Evolutionary conservation across 92 coral and sea anemone genomes (phyloP).

Genomic region (Parazoanthus swiftii): DNA sequence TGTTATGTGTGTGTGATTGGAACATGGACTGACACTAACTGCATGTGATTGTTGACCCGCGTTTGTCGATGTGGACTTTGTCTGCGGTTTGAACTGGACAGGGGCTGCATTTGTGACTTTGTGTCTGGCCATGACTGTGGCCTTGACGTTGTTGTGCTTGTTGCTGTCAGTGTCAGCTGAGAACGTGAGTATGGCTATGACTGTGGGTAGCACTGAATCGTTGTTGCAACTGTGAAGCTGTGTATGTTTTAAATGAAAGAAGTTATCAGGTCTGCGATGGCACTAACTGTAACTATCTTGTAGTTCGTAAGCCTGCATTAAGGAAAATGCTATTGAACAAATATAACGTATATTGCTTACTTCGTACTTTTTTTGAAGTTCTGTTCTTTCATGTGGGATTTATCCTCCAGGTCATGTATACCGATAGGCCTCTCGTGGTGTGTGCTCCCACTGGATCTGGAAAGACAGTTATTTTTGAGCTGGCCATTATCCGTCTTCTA

Average conservation of each 20-base stretch:
- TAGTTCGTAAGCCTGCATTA: too few relatives aligned
- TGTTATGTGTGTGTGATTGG: neutral
- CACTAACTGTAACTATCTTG: too few relatives aligned
- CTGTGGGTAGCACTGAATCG: neutral
- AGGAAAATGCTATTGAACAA: neutral
- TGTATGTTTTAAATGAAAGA: too few relatives aligned
- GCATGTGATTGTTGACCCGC: too few relatives aligned
- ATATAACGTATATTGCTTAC: neutral
- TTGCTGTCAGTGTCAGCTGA: neutral
- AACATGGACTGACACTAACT: too few relatives aligned
- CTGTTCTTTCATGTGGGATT: neutral
- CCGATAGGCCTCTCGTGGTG: constrained; percentile 92
- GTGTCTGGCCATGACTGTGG: neutral
- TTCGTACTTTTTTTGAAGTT: neutral
- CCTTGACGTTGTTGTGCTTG: neutral
- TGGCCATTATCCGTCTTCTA: constrained; percentile 88
- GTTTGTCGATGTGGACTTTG: too few relatives aligned
- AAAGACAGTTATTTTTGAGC: constrained; percentile 93
- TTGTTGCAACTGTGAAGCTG: neutral
- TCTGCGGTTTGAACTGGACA: neutral
- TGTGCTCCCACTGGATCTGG: constrained; percentile 99
- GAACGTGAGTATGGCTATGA: neutral
- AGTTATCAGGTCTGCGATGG: too few relatives aligned
- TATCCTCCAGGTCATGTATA: constrained; percentile 80
- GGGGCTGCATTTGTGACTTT: neutral